A percentile compares a stretch with the other conserved stretches of the same genome.
These are phyloP conservation scores for Chloroclysta siterata DNA, from an alignment of 2,888 invertebrate genomes.

Conservation along the genomic window DNA sequence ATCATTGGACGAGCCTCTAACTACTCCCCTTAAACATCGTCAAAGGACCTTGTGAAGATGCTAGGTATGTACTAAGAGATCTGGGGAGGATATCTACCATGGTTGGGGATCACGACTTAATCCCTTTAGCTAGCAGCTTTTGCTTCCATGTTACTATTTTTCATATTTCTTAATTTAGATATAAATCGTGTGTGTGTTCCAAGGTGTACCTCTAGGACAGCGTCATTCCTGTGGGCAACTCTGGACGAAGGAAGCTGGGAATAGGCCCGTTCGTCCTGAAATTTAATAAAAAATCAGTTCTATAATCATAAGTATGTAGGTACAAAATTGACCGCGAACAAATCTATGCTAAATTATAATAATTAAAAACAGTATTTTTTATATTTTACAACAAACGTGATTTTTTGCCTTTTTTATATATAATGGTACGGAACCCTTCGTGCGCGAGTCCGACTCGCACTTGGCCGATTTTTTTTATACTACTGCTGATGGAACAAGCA, in stretches of 20 bases:
- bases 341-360: no score
- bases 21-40: not conserved
- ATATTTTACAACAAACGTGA: no score
- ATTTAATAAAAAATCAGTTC: not conserved
- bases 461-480: no score
- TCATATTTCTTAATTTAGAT: not conserved
- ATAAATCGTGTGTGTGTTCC: not conserved
- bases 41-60: not conserved
- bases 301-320: not conserved
- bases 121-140: no score
- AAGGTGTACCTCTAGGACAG: slow-evolving; percentile 46
- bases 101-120: not conserved
- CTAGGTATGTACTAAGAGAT: not conserved
- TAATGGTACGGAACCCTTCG: no score
- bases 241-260: slow-evolving; percentile 97
- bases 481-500: no score
- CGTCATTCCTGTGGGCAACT: slow-evolving; percentile 74
- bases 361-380: no score
- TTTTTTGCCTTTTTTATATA: no score
- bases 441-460: no score
- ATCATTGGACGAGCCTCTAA: not conserved
- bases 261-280: slow-evolving; percentile 91
- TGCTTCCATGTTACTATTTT: no score
- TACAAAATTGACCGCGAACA: no score
- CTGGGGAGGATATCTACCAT: not conserved